phyloP scores from a whole-genome alignment of 2,113 vertebrate genomes.

The Abramis brama region DNA sequence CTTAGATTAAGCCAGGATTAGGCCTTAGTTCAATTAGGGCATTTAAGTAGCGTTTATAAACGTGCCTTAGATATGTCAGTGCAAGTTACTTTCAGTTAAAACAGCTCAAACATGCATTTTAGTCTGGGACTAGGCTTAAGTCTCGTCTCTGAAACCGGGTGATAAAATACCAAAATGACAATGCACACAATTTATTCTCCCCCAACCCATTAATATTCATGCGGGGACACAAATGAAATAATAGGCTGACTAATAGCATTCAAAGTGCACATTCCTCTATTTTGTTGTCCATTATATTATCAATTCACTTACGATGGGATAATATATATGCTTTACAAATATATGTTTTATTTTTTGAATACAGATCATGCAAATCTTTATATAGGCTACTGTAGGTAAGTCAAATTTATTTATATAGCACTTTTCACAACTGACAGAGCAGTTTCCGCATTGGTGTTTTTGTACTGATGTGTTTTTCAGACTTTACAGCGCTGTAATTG shows the following conservation, averaged over 20 bases:
- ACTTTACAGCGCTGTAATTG: background rate
- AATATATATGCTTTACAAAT: too few species aligned
- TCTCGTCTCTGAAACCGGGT: too few species aligned
- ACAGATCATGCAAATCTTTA: background rate
- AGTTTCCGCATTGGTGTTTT: background rate
- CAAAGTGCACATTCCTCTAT: background rate
- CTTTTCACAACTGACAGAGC: too few species aligned
- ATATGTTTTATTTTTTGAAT: background rate
- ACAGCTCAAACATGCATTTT: too few species aligned
- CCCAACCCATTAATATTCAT: background rate
- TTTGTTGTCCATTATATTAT: background rate
- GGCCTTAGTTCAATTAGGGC: too few species aligned
- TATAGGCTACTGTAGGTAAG: background rate
- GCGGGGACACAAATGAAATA: background rate
- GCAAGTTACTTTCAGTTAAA: too few species aligned
- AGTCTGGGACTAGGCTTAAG: too few species aligned
- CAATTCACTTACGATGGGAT: background rate
- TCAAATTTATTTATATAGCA: too few species aligned
- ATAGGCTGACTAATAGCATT: background rate
- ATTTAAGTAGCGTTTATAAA: too few species aligned
- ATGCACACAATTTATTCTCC: background rate
- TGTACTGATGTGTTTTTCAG: slow-evolving; percentile 22
- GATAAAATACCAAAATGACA: background rate
- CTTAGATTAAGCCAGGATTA: too few species aligned
- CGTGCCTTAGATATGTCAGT: too few species aligned